Conservation (phyloP, 2,113 vertebrate genomes). For the Ceyx cyanopectus region DNA sequence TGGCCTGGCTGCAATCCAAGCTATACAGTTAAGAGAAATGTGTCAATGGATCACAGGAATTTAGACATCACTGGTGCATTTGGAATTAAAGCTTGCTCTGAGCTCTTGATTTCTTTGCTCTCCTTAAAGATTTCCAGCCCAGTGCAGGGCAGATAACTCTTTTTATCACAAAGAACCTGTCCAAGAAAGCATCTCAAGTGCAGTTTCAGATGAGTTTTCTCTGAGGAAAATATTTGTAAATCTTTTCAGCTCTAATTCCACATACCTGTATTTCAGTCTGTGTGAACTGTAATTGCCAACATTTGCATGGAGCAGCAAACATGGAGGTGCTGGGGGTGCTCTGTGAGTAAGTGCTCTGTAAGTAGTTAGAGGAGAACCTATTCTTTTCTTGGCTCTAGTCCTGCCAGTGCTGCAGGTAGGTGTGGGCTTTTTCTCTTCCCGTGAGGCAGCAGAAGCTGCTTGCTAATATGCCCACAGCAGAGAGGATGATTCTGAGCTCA, state of each 20-base stretch:
- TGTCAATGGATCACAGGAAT: conserved; percentile 4
- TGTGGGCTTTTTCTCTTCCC: background rate
- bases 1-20: conserved; percentile 20
- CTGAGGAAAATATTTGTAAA: conserved; percentile 50
- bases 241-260: conserved; percentile 39
- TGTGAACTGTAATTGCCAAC: background rate
- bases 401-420: background rate
- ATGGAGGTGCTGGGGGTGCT: background rate
- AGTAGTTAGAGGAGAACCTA: background rate
- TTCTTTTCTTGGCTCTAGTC: background rate
- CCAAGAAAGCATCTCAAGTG: background rate
- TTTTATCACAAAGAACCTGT: conserved; percentile 10
- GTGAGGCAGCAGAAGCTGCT: background rate
- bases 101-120: conserved; percentile 17
- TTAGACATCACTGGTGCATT: conserved; percentile 4
- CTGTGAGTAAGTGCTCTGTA: background rate
- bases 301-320: background rate
- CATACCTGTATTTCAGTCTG: background rate
- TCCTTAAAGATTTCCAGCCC: conserved; percentile 4
- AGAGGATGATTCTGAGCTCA: background rate
- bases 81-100: conserved; percentile 15
- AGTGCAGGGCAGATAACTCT: background rate
- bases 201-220: conserved; percentile 36
- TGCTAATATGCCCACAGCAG: background rate
- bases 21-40: conserved; percentile 3